Percentiles rank a stretch among this genome's conserved stretches.
Evolutionary conservation across 2,888 invertebrate genomes (phyloP).

Genomic region (Eupithecia abbreviata): DNA sequence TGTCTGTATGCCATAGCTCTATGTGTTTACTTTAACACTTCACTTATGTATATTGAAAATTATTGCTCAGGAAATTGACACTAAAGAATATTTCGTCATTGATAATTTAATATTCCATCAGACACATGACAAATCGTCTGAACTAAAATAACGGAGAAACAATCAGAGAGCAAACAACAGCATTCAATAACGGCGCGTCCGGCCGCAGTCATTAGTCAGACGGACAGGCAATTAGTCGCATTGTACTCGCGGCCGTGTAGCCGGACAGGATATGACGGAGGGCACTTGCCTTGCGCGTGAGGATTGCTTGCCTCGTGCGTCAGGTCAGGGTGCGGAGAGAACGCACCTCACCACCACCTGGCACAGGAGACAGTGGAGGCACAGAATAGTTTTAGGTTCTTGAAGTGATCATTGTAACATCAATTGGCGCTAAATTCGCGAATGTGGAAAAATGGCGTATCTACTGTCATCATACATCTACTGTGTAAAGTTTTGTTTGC

Average conservation of each 20-base stretch:
- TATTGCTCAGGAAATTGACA: neutral
- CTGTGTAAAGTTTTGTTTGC: too few species aligned
- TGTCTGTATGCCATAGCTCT: neutral
- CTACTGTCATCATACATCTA: too few species aligned
- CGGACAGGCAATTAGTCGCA: constrained; percentile 16
- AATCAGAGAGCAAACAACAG: neutral
- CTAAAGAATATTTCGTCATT: neutral
- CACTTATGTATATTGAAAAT: neutral
- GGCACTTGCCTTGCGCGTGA: neutral
- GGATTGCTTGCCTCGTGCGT: neutral
- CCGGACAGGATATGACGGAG: neutral
- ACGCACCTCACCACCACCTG: neutral
- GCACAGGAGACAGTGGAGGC: neutral
- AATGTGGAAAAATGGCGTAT: too few species aligned
- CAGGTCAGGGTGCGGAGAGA: neutral
- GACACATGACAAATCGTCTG: neutral
- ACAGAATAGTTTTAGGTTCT: neutral
- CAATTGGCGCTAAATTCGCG: too few species aligned
- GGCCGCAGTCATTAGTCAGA: constrained; percentile 11
- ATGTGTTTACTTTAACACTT: neutral
- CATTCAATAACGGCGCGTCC: constrained; percentile 1
- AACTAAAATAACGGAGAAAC: neutral
- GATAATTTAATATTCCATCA: neutral
- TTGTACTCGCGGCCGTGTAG: constrained; percentile 4
- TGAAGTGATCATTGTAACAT: too few species aligned